Conservation (phyloP, 2,888 invertebrate genomes). For the Platerodrilus igneus region DNA sequence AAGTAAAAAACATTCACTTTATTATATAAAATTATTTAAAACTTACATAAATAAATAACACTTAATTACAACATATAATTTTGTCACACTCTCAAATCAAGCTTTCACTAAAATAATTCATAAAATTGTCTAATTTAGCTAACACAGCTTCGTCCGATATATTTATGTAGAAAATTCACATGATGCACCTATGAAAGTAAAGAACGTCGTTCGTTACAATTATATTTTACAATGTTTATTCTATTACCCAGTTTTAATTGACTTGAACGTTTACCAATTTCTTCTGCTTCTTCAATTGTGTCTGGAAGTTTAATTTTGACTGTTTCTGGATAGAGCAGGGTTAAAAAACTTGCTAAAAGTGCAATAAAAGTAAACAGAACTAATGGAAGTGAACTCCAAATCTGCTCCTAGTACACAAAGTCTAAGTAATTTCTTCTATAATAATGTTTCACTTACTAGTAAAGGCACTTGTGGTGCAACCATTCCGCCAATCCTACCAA, state of each 20-base stretch:
- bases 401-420: constrained; percentile 35
- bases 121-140: no score
- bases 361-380: constrained; percentile 62
- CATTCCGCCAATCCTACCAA: constrained; percentile 61
- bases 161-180: no score
- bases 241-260: not conserved
- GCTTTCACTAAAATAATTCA: no score
- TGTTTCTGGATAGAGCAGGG: constrained; percentile 67
- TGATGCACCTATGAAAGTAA: no score
- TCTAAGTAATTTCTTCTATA: not conserved
- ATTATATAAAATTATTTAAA: no score
- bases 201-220: no score
- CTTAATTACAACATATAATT: no score
- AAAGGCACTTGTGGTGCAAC: constrained; percentile 64
- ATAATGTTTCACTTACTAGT: constrained; percentile 49
- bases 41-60: no score
- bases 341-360: constrained; percentile 56
- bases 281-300: constrained; percentile 65
- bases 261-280: constrained; percentile 45
- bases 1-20: no score
- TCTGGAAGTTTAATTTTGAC: constrained; percentile 61
- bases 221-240: no score
- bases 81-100: no score
- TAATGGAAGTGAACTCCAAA: constrained; percentile 54
- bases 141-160: no score